phyloP scores from a whole-genome alignment of 2,113 vertebrate genomes.

The Phylloscopus trochiloides region DNA sequence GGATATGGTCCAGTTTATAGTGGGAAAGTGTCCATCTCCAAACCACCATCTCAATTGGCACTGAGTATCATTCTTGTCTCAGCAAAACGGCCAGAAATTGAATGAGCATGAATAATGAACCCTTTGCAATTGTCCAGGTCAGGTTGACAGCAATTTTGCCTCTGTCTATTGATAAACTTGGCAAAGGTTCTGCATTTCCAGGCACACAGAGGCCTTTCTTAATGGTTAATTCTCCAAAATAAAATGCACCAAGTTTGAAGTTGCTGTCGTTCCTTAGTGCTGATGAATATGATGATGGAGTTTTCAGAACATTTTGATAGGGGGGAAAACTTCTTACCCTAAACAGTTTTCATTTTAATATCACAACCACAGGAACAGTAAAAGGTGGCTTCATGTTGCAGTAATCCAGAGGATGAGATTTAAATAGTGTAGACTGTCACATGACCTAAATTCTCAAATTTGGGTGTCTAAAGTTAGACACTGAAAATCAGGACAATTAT shows the following conservation, averaged over 20 bases:
- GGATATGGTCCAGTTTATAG: constrained; percentile 59
- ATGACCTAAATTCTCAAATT: constrained; percentile 49
- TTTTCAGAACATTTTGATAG: neutral
- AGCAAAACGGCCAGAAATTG: constrained; percentile 41
- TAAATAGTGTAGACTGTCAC: constrained; percentile 46
- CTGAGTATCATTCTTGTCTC: constrained; percentile 27
- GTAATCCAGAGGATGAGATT: constrained; percentile 9
- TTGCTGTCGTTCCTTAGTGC: neutral
- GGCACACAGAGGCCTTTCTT: neutral
- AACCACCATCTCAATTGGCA: constrained; percentile 51
- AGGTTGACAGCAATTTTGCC: constrained; percentile 44
- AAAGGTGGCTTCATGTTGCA: neutral
- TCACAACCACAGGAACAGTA: neutral
- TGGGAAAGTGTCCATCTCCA: constrained; percentile 53
- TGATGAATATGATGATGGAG: neutral
- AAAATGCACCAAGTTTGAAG: neutral
- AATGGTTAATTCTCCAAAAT: constrained; percentile 11
- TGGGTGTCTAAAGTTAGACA: constrained; percentile 49
- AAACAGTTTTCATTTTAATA: neutral
- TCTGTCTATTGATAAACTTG: constrained; percentile 49
- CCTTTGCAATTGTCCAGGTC: constrained; percentile 55
- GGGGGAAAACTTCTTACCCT: neutral
- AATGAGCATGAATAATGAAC: constrained; percentile 61
- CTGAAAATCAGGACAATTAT: constrained; percentile 60
- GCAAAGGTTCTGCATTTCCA: constrained; percentile 31